Evolutionary conservation across 1,140 invertebrate genomes (phyloP).

Genomic region (Samia ricini): DNA sequence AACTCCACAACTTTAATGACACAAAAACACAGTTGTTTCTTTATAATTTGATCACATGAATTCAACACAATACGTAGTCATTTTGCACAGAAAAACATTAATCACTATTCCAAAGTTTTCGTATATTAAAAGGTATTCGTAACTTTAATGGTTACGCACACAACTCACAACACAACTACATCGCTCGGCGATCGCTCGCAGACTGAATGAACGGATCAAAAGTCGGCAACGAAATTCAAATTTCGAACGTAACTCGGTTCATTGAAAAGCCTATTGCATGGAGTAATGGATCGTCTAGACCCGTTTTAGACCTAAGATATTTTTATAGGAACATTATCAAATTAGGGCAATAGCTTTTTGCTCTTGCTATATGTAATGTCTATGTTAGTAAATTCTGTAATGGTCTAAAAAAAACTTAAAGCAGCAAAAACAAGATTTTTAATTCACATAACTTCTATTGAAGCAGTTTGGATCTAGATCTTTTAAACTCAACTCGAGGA

Average conservation of each 20-base stretch:
- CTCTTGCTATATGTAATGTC: too few species aligned
- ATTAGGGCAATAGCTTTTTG: too few species aligned
- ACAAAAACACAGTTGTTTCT: neutral
- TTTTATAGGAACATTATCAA: too few species aligned
- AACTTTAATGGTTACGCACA: constrained; percentile 1
- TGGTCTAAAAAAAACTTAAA: too few species aligned
- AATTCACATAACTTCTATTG: too few species aligned
- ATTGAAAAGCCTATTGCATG: constrained; percentile 14
- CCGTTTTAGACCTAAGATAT: neutral
- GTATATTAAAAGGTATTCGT: neutral
- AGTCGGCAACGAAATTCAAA: constrained; percentile 10
- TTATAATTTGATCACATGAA: neutral
- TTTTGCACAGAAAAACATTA: neutral
- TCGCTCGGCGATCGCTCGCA: constrained; percentile 41
- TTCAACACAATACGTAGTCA: neutral
- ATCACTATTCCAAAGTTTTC: neutral
- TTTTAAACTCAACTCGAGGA: too few species aligned
- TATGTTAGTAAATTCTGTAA: too few species aligned
- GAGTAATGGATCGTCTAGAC: too few species aligned
- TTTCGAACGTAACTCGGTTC: constrained; percentile 17
- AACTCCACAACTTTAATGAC: neutral
- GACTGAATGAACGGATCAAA: constrained; percentile 35
- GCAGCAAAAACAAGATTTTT: too few species aligned
- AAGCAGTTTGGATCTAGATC: too few species aligned
- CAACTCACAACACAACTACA: constrained; percentile 20